phyloP scores from a whole-genome alignment of 2,113 vertebrate genomes.

The Cyphomyrus plagiostoma region DNA sequence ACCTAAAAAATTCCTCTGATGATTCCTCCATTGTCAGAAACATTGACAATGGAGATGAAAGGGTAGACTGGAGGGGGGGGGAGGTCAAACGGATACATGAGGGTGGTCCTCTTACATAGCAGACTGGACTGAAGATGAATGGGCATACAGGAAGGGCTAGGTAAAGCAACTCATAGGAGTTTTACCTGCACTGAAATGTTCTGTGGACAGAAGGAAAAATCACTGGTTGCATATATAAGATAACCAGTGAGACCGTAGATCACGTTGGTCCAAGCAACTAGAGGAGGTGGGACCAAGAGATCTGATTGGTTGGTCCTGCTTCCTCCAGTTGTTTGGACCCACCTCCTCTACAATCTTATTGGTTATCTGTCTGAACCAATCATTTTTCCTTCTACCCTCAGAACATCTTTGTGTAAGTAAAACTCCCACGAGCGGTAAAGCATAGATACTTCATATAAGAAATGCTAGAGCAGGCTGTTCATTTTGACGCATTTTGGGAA shows the following conservation, averaged over 20 bases:
- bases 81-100: neutral
- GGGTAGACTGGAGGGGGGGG: neutral
- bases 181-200: too few species aligned
- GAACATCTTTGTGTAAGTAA: too few species aligned
- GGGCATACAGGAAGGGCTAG: neutral
- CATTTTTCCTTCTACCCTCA: too few species aligned
- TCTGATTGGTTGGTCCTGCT: too few species aligned
- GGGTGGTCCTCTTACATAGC: neutral
- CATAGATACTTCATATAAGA: neutral
- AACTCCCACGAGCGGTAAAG: neutral
- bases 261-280: too few species aligned
- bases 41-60: neutral
- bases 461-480: neutral
- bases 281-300: too few species aligned
- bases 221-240: too few species aligned
- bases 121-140: neutral
- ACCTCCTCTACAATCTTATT: too few species aligned
- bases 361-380: too few species aligned
- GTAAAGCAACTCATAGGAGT: neutral
- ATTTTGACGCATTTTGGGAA: neutral
- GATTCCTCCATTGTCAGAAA: neutral
- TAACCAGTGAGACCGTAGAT: too few species aligned
- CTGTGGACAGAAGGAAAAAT: too few species aligned
- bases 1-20: neutral
- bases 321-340: too few species aligned